Evolutionary conservation across 2,113 vertebrate species (phyloP).

Genomic region (Synchiropus splendidus): DNA sequence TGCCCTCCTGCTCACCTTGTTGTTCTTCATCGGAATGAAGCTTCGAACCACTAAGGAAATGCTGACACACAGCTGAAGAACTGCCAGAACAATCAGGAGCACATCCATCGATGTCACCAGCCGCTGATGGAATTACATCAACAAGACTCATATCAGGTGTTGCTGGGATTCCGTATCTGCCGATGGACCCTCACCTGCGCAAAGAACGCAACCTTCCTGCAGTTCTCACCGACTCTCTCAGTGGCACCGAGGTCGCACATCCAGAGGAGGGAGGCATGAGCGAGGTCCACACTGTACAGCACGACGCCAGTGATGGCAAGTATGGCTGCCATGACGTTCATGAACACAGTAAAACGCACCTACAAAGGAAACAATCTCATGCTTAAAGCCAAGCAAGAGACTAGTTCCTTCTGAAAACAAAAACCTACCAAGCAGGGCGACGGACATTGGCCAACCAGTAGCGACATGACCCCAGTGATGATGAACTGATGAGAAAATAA

Average conservation of each 20-base stretch:
- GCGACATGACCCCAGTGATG: constrained; percentile 36
- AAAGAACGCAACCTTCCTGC: constrained; percentile 16
- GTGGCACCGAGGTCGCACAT: constrained; percentile 20
- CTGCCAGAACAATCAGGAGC: constrained; percentile 32
- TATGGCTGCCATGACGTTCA: constrained; percentile 30
- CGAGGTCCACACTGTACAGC: constrained; percentile 39
- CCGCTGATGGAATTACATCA: constrained; percentile 23
- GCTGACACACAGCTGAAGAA: constrained; percentile 37
- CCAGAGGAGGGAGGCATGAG: not conserved
- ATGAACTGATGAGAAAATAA: constrained; percentile 29
- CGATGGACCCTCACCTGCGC: constrained; percentile 14
- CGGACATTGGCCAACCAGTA: constrained; percentile 37
- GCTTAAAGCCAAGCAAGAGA: not conserved
- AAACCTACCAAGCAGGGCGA: constrained; percentile 41
- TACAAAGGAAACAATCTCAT: constrained; percentile 7
- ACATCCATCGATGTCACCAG: constrained; percentile 20
- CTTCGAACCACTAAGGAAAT: no score
- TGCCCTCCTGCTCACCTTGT: no score
- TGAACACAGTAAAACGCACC: constrained; percentile 32
- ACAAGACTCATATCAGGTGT: not conserved
- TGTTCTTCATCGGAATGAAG: no score
- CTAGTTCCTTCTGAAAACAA: not conserved
- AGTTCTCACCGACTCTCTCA: not conserved
- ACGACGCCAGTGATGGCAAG: constrained; percentile 39
- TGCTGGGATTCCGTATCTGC: not conserved